Evolutionary conservation across 2,888 invertebrate species (phyloP).

Genomic region (Flabesymbios commensalis): DNA sequence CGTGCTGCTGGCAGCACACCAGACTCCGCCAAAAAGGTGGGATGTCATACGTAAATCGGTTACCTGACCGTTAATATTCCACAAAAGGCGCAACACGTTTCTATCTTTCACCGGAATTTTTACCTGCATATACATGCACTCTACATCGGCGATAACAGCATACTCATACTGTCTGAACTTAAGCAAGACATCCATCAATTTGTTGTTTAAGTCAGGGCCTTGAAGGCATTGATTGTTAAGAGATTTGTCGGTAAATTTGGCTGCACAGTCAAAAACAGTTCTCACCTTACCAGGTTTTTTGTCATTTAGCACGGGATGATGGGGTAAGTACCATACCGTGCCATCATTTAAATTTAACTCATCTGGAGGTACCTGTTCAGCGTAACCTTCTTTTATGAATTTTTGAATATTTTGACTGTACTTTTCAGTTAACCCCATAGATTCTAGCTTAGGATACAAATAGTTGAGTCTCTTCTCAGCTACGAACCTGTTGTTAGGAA

Average conservation of each 20-base stretch:
- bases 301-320: conserved; percentile 21
- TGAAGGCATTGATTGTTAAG: conserved; percentile 34
- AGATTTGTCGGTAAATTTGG: not conserved
- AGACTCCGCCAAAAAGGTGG: too few relatives aligned
- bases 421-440: not conserved
- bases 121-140: too few relatives aligned
- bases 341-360: not conserved
- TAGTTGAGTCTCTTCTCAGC: not conserved
- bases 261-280: conserved; percentile 16
- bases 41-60: too few relatives aligned
- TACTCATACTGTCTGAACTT: conserved; percentile 21
- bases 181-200: conserved; percentile 22
- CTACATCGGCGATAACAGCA: conserved; percentile 3
- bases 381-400: conserved; percentile 2
- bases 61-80: too few relatives aligned
- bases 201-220: conserved; percentile 30
- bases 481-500: conserved; percentile 15
- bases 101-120: too few relatives aligned
- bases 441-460: not conserved
- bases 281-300: conserved; percentile 11
- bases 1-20: too few relatives aligned
- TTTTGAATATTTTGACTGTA: not conserved
- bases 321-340: conserved; percentile 26
- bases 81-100: too few relatives aligned
- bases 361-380: not conserved